Evolutionary conservation across 2,797 vertebrate species (phyloP).

Genomic region (Danio aesculapii): DNA sequence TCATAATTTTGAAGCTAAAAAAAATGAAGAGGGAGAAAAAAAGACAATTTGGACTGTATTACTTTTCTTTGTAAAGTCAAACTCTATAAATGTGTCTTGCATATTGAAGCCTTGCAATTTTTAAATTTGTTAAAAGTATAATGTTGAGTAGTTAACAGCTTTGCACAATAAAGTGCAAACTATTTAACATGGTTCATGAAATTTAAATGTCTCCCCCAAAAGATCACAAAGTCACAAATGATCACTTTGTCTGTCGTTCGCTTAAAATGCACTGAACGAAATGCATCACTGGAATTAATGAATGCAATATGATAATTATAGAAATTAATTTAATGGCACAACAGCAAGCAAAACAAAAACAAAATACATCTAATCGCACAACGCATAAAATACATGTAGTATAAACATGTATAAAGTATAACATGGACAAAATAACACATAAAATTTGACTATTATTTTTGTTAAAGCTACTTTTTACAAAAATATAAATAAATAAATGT

Average conservation of each 20-base stretch:
- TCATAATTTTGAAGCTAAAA: background rate
- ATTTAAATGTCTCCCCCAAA: background rate
- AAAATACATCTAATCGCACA: conserved; percentile 3
- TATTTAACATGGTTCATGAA: background rate
- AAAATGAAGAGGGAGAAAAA: background rate
- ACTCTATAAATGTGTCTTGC: background rate
- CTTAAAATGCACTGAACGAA: conserved; percentile 19
- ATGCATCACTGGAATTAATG: conserved; percentile 22
- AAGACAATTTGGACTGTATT: background rate
- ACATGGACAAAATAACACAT: conserved; percentile 20
- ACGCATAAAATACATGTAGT: background rate
- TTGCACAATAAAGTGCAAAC: background rate
- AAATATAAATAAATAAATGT: no score
- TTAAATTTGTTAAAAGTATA: background rate
- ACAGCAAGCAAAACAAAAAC: conserved; percentile 11
- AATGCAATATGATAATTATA: conserved; percentile 24
- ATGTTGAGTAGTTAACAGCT: background rate
- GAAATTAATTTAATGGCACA: conserved; percentile 30
- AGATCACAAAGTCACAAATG: conserved; percentile 22
- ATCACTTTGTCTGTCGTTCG: background rate
- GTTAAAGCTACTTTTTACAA: background rate
- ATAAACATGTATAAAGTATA: background rate
- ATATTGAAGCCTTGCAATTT: background rate
- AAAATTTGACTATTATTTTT: conserved; percentile 10
- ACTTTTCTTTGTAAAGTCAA: conserved; percentile 6